A percentile compares a stretch with the other conserved stretches of the same genome.
Evolutionary conservation across 2,888 invertebrate genomes (phyloP).

Genomic region (Drosophila subquinaria): DNA sequence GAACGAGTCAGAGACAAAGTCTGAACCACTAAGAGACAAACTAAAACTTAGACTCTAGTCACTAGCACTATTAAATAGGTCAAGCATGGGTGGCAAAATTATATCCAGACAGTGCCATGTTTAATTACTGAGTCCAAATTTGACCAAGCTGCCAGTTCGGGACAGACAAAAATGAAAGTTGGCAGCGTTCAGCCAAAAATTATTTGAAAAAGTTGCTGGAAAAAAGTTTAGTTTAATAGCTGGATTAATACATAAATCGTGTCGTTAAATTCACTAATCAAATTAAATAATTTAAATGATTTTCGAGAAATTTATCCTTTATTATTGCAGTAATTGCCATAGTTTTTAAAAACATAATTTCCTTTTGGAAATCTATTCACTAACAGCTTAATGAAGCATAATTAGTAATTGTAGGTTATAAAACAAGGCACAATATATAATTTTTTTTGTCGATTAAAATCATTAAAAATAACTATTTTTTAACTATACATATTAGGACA

Average conservation of each 20-base stretch:
- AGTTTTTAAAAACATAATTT: too few relatives aligned
- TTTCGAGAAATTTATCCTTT: neutral
- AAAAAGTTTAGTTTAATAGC: neutral
- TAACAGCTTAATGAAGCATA: too few relatives aligned
- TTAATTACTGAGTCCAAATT: constrained; percentile 59
- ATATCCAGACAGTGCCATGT: constrained; percentile 42
- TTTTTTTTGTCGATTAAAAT: too few relatives aligned
- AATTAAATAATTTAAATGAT: neutral
- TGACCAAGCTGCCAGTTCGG: constrained; percentile 2
- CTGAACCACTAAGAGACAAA: constrained; percentile 9
- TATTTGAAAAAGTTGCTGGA: neutral
- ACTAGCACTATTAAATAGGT: constrained; percentile 44
- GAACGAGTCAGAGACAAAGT: constrained; percentile 1
- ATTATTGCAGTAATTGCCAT: neutral
- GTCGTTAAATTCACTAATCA: too few relatives aligned
- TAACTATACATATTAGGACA: too few relatives aligned
- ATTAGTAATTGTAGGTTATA: too few relatives aligned
- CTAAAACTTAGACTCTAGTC: constrained; percentile 34
- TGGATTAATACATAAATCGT: neutral
- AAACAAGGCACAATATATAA: too few relatives aligned
- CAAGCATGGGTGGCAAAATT: constrained; percentile 57
- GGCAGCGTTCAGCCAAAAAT: neutral
- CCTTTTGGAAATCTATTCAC: too few relatives aligned
- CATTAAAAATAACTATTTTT: too few relatives aligned
- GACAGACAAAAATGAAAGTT: constrained; percentile 9